Evolutionary conservation across 2,113 vertebrate species (phyloP).

Genomic region (Acanthochromis polyacanthus): DNA sequence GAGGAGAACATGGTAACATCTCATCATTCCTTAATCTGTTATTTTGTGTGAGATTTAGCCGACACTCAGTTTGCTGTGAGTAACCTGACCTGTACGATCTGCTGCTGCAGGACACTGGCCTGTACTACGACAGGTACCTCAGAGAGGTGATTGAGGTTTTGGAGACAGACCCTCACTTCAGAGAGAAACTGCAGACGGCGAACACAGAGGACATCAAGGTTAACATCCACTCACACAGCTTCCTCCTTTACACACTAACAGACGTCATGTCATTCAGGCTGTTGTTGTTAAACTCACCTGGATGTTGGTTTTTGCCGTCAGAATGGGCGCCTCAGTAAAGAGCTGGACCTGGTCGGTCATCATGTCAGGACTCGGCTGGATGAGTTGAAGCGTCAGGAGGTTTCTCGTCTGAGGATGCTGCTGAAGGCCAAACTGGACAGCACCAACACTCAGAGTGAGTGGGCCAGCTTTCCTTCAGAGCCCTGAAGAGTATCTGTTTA

Average conservation of each 20-base stretch:
- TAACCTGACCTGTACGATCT: not conserved
- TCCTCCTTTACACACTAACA: no score
- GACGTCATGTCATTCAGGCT: not conserved
- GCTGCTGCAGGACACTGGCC: conserved; percentile 88
- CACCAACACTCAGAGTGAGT: conserved; percentile 88
- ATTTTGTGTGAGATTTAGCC: not conserved
- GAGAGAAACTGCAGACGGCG: conserved; percentile 92
- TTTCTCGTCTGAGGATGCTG: conserved; percentile 92
- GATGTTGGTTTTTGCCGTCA: conserved; percentile 50
- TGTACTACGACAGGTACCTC: conserved; percentile 93
- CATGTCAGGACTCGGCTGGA: conserved; percentile 92
- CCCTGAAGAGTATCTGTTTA: no score
- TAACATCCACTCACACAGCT: not conserved
- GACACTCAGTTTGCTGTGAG: not conserved
- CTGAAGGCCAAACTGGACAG: conserved; percentile 94
- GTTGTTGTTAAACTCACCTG: not conserved
- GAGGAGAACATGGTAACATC: conserved; percentile 81
- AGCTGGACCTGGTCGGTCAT: conserved; percentile 92
- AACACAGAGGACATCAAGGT: conserved; percentile 95
- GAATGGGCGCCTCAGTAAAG: conserved; percentile 92
- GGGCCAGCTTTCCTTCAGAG: no score
- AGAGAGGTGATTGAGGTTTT: conserved; percentile 93
- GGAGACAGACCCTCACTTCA: conserved; percentile 93
- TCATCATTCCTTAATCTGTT: not conserved
- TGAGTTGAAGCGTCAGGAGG: conserved; percentile 93